Conservation (phyloP, 1,140 invertebrate genomes). For the Pteromalus puparum region DNA sequence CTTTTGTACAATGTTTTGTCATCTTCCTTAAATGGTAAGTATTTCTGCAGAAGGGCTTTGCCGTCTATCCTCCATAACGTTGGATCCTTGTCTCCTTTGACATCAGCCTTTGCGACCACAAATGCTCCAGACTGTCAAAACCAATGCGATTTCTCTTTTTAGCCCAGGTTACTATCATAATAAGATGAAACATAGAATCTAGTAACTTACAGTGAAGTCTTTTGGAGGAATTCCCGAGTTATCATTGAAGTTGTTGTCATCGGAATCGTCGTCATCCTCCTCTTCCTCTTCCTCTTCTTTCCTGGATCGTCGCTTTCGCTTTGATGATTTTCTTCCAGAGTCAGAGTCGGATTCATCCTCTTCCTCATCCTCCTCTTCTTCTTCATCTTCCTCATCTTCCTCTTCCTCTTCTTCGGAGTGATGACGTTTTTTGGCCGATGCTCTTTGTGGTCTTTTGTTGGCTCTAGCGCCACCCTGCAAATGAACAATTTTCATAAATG, state of each 20-base stretch:
- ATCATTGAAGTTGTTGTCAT: conserved; percentile 71
- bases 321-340: conserved; percentile 67
- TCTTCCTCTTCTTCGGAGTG: conserved; percentile 70
- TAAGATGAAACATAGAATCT: conserved; percentile 18
- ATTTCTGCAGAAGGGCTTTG: conserved; percentile 86
- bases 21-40: conserved; percentile 83
- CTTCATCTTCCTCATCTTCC: conserved; percentile 71
- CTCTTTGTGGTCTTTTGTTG: conserved; percentile 68
- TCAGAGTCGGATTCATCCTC: conserved; percentile 71
- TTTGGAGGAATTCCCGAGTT: conserved; percentile 70
- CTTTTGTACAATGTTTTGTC: conserved; percentile 84
- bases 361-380: conserved; percentile 72
- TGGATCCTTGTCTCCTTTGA: conserved; percentile 77
- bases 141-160: conserved; percentile 34
- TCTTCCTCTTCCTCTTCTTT: conserved; percentile 75
- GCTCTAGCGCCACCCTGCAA: conserved; percentile 18
- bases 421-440: conserved; percentile 69
- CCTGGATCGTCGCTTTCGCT: conserved; percentile 69
- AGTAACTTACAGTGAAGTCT: conserved; percentile 70
- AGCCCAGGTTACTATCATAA: conserved; percentile 14
- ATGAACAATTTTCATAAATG: background rate
- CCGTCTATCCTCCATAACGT: conserved; percentile 88
- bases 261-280: conserved; percentile 73
- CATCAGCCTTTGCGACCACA: conserved; percentile 81
- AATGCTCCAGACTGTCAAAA: conserved; percentile 81